phyloP scores from a whole-genome alignment of 1,140 invertebrate species.

The Fopius arisanus region DNA sequence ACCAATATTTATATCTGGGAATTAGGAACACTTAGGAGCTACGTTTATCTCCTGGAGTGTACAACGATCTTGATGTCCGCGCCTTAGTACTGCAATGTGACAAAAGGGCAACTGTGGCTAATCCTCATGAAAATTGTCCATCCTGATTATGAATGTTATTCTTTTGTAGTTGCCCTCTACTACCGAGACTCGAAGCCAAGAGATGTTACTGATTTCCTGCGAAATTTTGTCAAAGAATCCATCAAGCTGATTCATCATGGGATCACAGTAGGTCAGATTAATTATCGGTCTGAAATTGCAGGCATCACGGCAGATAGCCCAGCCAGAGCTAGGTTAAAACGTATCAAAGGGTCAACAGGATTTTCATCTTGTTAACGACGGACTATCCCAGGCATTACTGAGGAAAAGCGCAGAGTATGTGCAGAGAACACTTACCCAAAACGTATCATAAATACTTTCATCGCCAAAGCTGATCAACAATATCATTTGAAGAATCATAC shows the following conservation, averaged over 20 bases:
- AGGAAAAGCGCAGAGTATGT: not conserved
- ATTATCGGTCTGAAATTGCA: not conserved
- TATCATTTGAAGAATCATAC: conserved; percentile 29
- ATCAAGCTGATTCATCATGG: not conserved
- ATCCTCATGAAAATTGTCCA: not conserved
- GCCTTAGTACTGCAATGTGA: not conserved
- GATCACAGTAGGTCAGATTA: not conserved
- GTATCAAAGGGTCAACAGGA: not conserved
- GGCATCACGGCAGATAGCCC: not conserved
- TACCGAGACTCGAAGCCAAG: not conserved
- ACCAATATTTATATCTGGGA: not conserved
- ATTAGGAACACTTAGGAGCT: not conserved
- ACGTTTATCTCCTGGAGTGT: not conserved
- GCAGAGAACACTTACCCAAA: conserved; percentile 27
- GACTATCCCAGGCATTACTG: not conserved
- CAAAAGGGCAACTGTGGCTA: not conserved
- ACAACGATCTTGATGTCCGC: not conserved
- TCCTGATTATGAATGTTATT: not conserved
- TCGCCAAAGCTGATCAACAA: conserved; percentile 19
- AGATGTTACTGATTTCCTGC: not conserved
- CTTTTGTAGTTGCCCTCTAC: not conserved
- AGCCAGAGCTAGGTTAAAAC: not conserved
- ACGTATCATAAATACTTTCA: conserved; percentile 33
- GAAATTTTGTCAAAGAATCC: not conserved
- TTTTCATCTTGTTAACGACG: not conserved